Conservation (phyloP, 2,797 vertebrate species). For the Halcyon chelicuti region DNA sequence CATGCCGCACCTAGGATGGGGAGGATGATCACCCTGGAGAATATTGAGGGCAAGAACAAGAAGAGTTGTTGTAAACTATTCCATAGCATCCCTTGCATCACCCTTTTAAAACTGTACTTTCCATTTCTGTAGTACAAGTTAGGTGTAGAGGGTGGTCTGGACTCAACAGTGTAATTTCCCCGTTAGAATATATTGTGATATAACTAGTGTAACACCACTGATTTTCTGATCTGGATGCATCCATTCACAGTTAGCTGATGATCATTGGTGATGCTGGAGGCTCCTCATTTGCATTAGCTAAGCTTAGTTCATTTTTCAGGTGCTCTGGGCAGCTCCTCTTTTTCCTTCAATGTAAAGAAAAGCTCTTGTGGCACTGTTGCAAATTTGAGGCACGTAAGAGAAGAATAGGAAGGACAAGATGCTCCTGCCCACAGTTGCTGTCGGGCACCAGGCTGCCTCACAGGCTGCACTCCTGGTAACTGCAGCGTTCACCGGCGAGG, state of each 20-base stretch:
- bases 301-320: not conserved
- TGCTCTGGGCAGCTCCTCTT: not conserved
- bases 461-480: not conserved
- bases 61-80: not conserved
- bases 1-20: not conserved
- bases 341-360: not conserved
- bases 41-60: not conserved
- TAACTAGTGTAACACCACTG: not conserved
- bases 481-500: not conserved
- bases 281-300: not conserved
- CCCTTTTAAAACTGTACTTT: not conserved
- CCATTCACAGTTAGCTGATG: not conserved
- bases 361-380: not conserved
- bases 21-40: not conserved
- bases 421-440: not conserved
- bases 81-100: not conserved
- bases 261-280: not conserved
- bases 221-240: not conserved
- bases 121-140: not conserved
- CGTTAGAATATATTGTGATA: not conserved
- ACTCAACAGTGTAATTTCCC: not conserved
- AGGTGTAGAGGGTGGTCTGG: not conserved
- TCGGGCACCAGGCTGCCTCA: not conserved
- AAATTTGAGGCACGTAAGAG: not conserved
- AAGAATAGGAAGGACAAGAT: not conserved